Evolutionary conservation across 1,140 invertebrate genomes (phyloP).

Genomic region (Whitmania pigra): DNA sequence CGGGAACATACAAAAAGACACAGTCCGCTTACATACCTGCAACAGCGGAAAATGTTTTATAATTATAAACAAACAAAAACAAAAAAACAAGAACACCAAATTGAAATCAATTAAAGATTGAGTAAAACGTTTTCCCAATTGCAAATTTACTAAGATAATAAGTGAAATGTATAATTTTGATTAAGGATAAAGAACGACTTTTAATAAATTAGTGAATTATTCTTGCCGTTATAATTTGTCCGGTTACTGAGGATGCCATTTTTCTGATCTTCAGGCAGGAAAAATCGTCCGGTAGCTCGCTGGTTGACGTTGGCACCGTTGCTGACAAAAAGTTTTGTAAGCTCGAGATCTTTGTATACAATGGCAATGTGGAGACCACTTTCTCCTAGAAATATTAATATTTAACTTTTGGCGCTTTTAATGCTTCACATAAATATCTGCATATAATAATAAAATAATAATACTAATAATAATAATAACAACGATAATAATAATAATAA

Average conservation of each 20-base stretch:
- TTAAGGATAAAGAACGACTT: neutral
- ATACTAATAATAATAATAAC: no score
- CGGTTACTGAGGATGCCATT: constrained; percentile 49
- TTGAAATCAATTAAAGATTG: no score
- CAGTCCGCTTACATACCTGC: no score
- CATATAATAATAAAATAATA: no score
- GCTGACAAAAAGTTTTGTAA: constrained; percentile 81
- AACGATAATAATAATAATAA: neutral
- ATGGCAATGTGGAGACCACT: constrained; percentile 89
- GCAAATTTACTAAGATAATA: neutral
- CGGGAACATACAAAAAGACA: no score
- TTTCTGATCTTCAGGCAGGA: constrained; percentile 77
- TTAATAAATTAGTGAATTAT: no score
- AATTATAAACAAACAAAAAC: no score
- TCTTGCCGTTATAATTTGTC: constrained; percentile 71
- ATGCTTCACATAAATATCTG: no score
- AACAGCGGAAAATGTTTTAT: no score
- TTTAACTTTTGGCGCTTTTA: neutral
- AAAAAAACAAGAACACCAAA: no score
- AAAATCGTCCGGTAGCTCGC: constrained; percentile 69
- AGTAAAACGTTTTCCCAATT: no score
- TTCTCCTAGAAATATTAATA: constrained; percentile 51
- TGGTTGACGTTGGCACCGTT: constrained; percentile 79
- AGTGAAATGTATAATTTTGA: neutral
- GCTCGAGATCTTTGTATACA: constrained; percentile 84